Conservation (phyloP, 2,113 vertebrate genomes). For the Cryptotis parvus region DNA sequence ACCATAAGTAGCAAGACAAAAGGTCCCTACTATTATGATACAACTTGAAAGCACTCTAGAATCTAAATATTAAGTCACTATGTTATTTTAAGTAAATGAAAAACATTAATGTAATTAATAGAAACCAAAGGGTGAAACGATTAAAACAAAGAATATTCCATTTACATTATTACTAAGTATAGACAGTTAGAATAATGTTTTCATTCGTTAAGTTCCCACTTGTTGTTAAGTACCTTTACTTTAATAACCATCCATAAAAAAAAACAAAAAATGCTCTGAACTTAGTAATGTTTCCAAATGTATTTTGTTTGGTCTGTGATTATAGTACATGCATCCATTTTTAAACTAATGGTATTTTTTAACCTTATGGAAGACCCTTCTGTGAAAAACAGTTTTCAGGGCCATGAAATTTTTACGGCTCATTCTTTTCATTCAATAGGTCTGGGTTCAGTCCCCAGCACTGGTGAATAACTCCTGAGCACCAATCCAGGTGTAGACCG, state of each 20-base stretch:
- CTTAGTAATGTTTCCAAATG: conserved; percentile 63
- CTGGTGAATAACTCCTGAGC: neutral
- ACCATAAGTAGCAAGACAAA: conserved; percentile 51
- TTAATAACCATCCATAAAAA: conserved; percentile 49
- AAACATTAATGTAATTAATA: conserved; percentile 29
- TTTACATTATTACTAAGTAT: conserved; percentile 58
- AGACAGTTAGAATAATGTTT: neutral
- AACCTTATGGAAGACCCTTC: conserved; percentile 28
- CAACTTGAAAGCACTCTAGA: conserved; percentile 53
- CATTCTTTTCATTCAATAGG: no score
- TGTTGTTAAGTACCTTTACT: conserved; percentile 42
- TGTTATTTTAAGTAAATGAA: neutral
- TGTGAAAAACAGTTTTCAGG: conserved; percentile 31
- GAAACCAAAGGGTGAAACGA: neutral
- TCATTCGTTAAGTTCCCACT: conserved; percentile 26
- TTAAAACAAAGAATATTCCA: conserved; percentile 57
- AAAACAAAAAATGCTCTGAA: neutral
- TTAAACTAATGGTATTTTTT: conserved; percentile 51
- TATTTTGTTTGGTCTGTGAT: conserved; percentile 29
- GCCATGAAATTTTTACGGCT: no score
- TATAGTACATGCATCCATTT: neutral
- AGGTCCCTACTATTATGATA: neutral
- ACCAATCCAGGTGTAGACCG: no score
- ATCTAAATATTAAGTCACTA: conserved; percentile 42
- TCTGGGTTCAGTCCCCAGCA: no score